These are phyloP conservation scores for Cheilosia impressa DNA, from an alignment of 2,888 invertebrate species.

Conservation along the genomic window DNA sequence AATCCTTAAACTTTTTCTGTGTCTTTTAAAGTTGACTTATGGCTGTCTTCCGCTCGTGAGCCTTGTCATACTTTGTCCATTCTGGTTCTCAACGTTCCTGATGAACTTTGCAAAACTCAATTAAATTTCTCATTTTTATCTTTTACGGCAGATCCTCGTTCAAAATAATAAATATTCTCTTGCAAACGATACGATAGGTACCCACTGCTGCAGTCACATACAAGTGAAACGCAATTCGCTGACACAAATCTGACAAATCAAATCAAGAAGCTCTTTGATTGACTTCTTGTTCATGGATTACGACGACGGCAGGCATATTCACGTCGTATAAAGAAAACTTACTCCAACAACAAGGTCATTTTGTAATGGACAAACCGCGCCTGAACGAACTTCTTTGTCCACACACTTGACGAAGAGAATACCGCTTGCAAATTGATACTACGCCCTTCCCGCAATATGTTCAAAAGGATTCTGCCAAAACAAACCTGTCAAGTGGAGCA, in stretches of 20 bases:
- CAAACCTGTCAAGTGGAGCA: conserved; percentile 31
- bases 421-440: conserved; percentile 4
- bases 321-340: not conserved
- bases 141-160: conserved; percentile 25
- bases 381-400: not conserved
- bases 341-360: not conserved
- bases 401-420: not conserved
- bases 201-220: conserved; percentile 8
- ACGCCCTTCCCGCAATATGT: not conserved
- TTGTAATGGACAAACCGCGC: not conserved
- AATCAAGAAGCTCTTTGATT: conserved; percentile 53
- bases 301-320: not conserved
- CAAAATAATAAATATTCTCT: conserved; percentile 27
- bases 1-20: not conserved
- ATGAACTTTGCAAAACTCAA: conserved; percentile 38
- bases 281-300: conserved; percentile 41
- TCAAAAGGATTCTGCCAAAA: not conserved
- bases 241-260: conserved; percentile 50
- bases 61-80: conserved; percentile 7
- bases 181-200: not conserved
- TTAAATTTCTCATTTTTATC: conserved; percentile 33
- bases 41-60: not conserved
- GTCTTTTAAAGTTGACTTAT: conserved; percentile 10
- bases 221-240: conserved; percentile 1
- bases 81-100: not conserved